Percentiles rank a stretch among this genome's conserved stretches.
These are phyloP conservation scores for Danaus chrysippus DNA, from an alignment of 2,888 invertebrate species.

Conservation along the genomic window DNA sequence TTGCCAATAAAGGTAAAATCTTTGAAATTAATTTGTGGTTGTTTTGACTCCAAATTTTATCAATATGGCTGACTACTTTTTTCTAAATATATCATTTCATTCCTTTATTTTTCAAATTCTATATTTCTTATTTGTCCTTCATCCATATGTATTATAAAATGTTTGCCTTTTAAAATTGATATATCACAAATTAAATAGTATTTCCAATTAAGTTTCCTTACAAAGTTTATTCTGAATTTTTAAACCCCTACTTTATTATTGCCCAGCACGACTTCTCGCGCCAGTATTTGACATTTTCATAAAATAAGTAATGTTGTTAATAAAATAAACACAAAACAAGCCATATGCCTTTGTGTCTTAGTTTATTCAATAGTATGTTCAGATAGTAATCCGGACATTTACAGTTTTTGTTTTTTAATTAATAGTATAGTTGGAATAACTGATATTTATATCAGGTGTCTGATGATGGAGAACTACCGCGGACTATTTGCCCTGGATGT, in stretches of 20 bases:
- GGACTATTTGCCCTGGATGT: slow-evolving; percentile 87
- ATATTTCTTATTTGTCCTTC: neutral
- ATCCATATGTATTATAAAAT: neutral
- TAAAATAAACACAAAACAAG: too few relatives aligned
- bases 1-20: slow-evolving; percentile 84
- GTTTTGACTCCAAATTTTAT: slow-evolving; percentile 64
- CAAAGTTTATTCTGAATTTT: neutral
- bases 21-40: slow-evolving; percentile 55
- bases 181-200: neutral
- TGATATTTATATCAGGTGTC: slow-evolving; percentile 72
- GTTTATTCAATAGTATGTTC: too few relatives aligned
- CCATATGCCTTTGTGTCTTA: too few relatives aligned
- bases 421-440: neutral
- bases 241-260: neutral
- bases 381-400: too few relatives aligned
- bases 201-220: neutral
- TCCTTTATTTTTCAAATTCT: slow-evolving; percentile 38
- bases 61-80: slow-evolving; percentile 58
- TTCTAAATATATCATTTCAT: slow-evolving; percentile 45
- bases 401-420: too few relatives aligned
- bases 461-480: slow-evolving; percentile 84
- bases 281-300: slow-evolving; percentile 39
- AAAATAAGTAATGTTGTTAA: too few relatives aligned
- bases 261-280: slow-evolving; percentile 32
- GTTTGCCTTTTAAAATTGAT: neutral